phyloP scores from a whole-genome alignment of 2,797 vertebrate genomes.

The Ateles fusciceps region DNA sequence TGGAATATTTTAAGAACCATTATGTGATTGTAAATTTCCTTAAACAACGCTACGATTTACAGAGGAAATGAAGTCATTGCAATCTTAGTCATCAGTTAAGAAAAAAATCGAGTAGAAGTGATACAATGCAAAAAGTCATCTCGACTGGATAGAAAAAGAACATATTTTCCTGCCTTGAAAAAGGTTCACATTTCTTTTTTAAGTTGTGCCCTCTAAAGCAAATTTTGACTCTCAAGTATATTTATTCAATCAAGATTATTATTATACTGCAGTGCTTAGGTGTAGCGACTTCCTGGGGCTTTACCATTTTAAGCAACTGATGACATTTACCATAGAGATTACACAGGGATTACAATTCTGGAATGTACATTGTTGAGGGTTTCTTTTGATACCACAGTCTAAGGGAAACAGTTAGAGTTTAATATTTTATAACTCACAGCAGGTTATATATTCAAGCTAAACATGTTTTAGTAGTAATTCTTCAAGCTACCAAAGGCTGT shows the following conservation, averaged over 20 bases:
- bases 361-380: slow-evolving; percentile 65
- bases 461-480: slow-evolving; percentile 47
- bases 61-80: slow-evolving; percentile 64
- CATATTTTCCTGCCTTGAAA: slow-evolving; percentile 44
- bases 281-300: slow-evolving; percentile 66
- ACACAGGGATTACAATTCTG: slow-evolving; percentile 66
- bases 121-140: slow-evolving; percentile 47
- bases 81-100: slow-evolving; percentile 60
- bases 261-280: neutral
- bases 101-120: neutral
- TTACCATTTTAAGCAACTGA: slow-evolving; percentile 77
- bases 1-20: slow-evolving; percentile 55
- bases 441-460: slow-evolving; percentile 45
- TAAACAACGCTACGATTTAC: slow-evolving; percentile 49
- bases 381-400: slow-evolving; percentile 59
- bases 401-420: slow-evolving; percentile 72
- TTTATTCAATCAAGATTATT: slow-evolving; percentile 66
- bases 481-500: slow-evolving; percentile 40
- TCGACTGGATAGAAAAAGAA: neutral
- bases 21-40: slow-evolving; percentile 62
- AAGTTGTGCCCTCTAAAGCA: slow-evolving; percentile 21
- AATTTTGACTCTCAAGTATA: slow-evolving; percentile 43
- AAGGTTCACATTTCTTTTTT: slow-evolving; percentile 30
- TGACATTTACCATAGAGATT: slow-evolving; percentile 78
- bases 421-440: slow-evolving; percentile 67